phyloP scores from a whole-genome alignment of 2,797 vertebrate genomes.

The Leptatherina wallacei region DNA sequence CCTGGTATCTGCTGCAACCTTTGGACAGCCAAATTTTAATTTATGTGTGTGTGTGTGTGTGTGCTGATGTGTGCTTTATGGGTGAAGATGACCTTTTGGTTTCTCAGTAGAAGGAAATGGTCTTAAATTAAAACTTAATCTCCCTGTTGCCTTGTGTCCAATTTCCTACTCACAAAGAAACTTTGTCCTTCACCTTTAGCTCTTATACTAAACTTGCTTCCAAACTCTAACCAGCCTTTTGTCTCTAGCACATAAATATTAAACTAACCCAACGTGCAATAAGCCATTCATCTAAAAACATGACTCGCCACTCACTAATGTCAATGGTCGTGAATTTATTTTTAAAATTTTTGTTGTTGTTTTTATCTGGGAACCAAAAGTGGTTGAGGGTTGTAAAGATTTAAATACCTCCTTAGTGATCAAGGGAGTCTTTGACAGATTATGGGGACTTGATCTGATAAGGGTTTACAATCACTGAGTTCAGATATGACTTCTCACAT shows the following conservation, averaged over 20 bases:
- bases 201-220: conserved; percentile 49
- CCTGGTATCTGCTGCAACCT: conserved; percentile 61
- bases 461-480: conserved; percentile 19
- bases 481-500: neutral
- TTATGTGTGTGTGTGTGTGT: conserved; percentile 23
- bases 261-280: conserved; percentile 55
- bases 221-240: conserved; percentile 63
- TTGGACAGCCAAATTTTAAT: conserved; percentile 19
- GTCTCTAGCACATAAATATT: conserved; percentile 48
- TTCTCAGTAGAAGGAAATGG: conserved; percentile 62
- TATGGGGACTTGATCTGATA: conserved; percentile 27
- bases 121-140: conserved; percentile 22
- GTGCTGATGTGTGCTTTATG: conserved; percentile 10
- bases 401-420: conserved; percentile 43
- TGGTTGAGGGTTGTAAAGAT: neutral
- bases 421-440: conserved; percentile 16
- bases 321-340: conserved; percentile 54
- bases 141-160: conserved; percentile 22
- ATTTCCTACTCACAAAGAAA: conserved; percentile 56
- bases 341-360: conserved; percentile 20
- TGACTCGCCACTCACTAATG: conserved; percentile 39
- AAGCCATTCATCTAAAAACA: conserved; percentile 28
- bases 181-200: conserved; percentile 48
- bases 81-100: conserved; percentile 48
- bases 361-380: conserved; percentile 8